phyloP scores from a whole-genome alignment of 2,113 vertebrate species.

The Isurus oxyrinchus region DNA sequence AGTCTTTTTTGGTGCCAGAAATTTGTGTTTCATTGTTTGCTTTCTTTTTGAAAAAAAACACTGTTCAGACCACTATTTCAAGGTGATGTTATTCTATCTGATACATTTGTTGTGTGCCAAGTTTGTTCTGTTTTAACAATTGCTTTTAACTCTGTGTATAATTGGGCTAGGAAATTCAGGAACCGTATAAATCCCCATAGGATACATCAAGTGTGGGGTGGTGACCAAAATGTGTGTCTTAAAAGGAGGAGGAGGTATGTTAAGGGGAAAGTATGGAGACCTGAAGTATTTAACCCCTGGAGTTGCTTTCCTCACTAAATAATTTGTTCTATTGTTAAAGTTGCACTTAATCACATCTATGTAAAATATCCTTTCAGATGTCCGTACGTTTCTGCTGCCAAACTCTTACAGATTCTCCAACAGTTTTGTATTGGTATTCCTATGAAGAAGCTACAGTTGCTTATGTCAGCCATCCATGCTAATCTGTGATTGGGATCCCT shows the following conservation, averaged over 20 bases:
- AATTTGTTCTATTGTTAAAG: neutral
- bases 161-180: neutral
- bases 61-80: constrained; percentile 27
- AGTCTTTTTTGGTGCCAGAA: neutral
- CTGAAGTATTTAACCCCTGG: neutral
- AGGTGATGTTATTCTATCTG: constrained; percentile 17
- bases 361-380: neutral
- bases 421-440: neutral
- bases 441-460: no score
- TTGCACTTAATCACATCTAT: neutral
- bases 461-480: neutral
- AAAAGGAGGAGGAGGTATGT: neutral
- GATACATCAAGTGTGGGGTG: neutral
- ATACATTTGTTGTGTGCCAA: constrained; percentile 30
- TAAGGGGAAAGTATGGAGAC: neutral
- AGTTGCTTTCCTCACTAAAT: neutral
- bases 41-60: neutral
- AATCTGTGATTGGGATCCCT: neutral
- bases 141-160: neutral
- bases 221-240: neutral
- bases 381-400: neutral
- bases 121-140: constrained; percentile 31
- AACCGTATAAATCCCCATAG: neutral
- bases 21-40: neutral
- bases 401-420: neutral